Percentiles rank a stretch among this genome's conserved stretches.
Conservation (phyloP, 2,797 vertebrate genomes). For the Sciurus vulgaris region DNA sequence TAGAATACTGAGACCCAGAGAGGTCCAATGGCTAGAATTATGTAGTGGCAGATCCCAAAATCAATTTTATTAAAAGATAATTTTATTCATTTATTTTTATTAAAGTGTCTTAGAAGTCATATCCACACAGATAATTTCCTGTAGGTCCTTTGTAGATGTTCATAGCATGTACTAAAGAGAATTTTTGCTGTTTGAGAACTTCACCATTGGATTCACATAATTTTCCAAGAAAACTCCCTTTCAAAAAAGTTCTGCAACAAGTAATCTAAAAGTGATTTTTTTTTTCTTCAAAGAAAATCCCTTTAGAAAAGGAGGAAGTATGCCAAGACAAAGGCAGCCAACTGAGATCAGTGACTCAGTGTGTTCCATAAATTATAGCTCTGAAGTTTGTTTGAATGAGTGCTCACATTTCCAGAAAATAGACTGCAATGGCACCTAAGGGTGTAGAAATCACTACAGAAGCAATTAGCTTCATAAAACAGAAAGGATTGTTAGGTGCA, state of each 20-base stretch:
- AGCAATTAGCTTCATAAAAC: constrained; percentile 65
- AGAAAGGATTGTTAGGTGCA: constrained; percentile 45
- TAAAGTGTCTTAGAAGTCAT: background rate
- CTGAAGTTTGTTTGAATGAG: constrained; percentile 84
- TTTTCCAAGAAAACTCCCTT: constrained; percentile 83
- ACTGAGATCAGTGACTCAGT: constrained; percentile 88
- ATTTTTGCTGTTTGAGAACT: constrained; percentile 50
- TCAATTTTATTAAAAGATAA: constrained; percentile 36
- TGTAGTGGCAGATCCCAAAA: background rate
- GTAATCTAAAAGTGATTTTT: constrained; percentile 70
- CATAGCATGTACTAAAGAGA: background rate
- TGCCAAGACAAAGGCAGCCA: constrained; percentile 83
- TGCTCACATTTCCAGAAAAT: constrained; percentile 84
- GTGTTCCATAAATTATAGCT: constrained; percentile 87
- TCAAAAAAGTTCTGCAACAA: constrained; percentile 80
- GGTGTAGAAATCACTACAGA: constrained; percentile 44
- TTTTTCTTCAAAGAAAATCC: constrained; percentile 87
- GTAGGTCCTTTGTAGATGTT: background rate
- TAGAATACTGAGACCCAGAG: background rate
- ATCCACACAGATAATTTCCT: background rate
- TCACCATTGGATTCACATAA: constrained; percentile 68
- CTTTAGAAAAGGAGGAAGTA: constrained; percentile 89
- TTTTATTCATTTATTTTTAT: background rate
- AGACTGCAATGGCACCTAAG: constrained; percentile 3
- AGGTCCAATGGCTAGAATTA: background rate